phyloP scores from a whole-genome alignment of 2,113 vertebrate genomes.

The Eupsittula cactorum region DNA sequence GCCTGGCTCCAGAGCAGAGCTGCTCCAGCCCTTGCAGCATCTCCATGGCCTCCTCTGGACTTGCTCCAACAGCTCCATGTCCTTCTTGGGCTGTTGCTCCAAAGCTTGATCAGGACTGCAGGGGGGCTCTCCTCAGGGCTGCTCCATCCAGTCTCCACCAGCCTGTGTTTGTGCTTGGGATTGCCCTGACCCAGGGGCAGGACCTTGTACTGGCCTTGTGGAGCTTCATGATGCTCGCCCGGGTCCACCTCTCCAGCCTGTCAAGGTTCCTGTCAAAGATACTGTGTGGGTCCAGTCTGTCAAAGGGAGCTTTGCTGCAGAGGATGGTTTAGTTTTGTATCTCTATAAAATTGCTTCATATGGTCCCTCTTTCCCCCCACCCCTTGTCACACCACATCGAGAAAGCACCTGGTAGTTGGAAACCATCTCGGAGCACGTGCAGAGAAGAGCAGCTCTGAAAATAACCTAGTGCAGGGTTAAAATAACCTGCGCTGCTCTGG shows the following conservation, averaged over 20 bases:
- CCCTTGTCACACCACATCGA: neutral
- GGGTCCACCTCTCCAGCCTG: neutral
- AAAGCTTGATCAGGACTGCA: neutral
- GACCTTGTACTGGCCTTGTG: too few relatives aligned
- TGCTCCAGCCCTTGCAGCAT: too few relatives aligned
- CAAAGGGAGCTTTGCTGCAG: neutral
- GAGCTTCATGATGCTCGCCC: neutral
- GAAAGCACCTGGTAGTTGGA: rapidly evolving
- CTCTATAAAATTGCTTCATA: rapidly evolving
- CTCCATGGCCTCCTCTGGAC: too few relatives aligned
- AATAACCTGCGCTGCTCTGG: slow-evolving; percentile 2
- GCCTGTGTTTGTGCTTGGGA: neutral
- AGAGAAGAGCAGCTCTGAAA: slow-evolving; percentile 1
- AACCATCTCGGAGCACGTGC: neutral
- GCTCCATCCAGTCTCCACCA: neutral
- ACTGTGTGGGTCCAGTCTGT: neutral
- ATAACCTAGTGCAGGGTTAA: neutral
- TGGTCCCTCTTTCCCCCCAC: neutral
- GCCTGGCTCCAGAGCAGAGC: too few relatives aligned
- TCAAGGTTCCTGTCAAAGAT: neutral
- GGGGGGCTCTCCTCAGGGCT: neutral
- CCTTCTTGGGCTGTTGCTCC: neutral
- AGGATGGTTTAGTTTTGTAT: neutral
- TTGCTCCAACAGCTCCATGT: neutral
- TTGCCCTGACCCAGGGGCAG: neutral